A percentile compares a stretch with the other conserved stretches of the same genome.
phyloP scores from a whole-genome alignment of 2,888 invertebrate species.

The Scrobipalpa atriplicella region DNA sequence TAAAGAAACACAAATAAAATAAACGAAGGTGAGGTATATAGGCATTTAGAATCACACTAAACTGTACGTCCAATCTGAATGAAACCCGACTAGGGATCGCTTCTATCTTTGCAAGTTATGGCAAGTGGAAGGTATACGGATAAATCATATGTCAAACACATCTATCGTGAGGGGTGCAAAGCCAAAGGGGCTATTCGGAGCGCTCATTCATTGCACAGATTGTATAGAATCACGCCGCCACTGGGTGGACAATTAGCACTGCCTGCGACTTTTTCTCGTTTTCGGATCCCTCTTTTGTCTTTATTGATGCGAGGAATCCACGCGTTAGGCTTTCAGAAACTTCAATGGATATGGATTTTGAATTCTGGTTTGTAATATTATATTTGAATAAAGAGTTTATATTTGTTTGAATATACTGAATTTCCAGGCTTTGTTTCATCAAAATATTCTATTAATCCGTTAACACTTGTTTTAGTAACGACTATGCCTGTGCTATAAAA shows the following conservation, averaged over 20 bases:
- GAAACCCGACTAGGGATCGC: not conserved
- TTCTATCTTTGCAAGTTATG: not conserved
- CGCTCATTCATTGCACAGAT: conserved; percentile 54
- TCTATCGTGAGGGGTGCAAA: conserved; percentile 61
- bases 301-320: conserved; percentile 21
- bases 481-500: not conserved
- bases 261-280: conserved; percentile 56
- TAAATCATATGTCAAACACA: conserved; percentile 71
- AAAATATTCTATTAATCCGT: not conserved
- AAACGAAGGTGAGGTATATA: no score
- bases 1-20: no score
- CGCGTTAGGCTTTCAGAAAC: not conserved
- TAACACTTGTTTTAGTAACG: no score
- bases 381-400: not conserved
- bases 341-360: not conserved
- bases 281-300: conserved; percentile 45
- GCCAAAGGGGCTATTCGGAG: conserved; percentile 51
- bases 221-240: conserved; percentile 57
- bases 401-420: not conserved
- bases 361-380: not conserved
- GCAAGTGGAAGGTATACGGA: conserved; percentile 44
- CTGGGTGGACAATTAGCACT: conserved; percentile 57
- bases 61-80: not conserved
- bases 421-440: not conserved
- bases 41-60: no score